Conservation (phyloP, 2,113 vertebrate genomes). For the Corythornis vintsioides region DNA sequence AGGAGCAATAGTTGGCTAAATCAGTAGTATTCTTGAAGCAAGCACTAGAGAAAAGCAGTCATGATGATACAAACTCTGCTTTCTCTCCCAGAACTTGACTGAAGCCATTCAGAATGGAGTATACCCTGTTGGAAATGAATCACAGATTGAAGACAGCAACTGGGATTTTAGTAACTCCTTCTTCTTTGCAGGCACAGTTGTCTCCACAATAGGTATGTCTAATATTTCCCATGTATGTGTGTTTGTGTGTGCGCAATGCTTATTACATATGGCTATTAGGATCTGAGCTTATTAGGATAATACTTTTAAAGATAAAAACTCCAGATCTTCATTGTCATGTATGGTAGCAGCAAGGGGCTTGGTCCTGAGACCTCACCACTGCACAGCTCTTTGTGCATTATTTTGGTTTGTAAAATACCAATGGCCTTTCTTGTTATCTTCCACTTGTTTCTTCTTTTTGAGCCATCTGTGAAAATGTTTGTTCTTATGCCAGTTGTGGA, state of each 20-base stretch:
- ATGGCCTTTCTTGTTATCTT: background rate
- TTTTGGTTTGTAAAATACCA: background rate
- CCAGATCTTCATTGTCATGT: background rate
- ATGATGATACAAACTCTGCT: background rate
- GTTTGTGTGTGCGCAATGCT: background rate
- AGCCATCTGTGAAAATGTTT: background rate
- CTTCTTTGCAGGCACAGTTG: constrained; percentile 71
- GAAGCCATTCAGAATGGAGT: constrained; percentile 70
- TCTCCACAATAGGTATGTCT: constrained; percentile 74
- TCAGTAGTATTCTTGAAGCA: background rate
- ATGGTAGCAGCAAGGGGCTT: background rate
- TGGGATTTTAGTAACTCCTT: constrained; percentile 77
- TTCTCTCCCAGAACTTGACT: constrained; percentile 49
- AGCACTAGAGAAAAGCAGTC: background rate
- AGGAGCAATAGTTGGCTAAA: background rate
- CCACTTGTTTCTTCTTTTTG: background rate
- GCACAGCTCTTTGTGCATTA: background rate
- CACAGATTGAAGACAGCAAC: constrained; percentile 41
- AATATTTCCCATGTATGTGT: background rate
- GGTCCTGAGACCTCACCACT: background rate
- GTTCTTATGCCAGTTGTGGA: background rate
- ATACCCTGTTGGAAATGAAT: constrained; percentile 54
- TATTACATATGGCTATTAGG: background rate
- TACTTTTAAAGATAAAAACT: background rate
- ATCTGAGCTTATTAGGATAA: background rate